Percentiles rank a stretch among this genome's conserved stretches.
These are phyloP conservation scores for Eira barbara DNA, from an alignment of 2,113 vertebrate species.

Conservation along the genomic window DNA sequence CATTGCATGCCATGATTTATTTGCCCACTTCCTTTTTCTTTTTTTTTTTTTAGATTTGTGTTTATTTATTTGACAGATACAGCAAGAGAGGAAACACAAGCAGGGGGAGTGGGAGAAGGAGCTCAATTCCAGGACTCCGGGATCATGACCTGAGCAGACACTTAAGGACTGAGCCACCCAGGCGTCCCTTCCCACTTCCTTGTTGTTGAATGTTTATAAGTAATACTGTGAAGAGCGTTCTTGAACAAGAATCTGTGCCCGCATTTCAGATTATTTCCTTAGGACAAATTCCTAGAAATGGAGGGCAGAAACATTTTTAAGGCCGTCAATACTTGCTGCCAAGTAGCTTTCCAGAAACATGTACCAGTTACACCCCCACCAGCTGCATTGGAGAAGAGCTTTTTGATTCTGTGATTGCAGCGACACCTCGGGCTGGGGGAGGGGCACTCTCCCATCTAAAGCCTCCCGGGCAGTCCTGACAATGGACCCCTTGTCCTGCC, in stretches of 20 bases:
- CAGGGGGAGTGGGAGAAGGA: no score
- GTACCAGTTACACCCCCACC: neutral
- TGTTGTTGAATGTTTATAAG: neutral
- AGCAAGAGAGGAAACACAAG: no score
- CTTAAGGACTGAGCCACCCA: no score
- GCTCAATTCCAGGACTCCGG: no score
- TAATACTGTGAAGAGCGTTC: neutral
- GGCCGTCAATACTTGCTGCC: neutral
- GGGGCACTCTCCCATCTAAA: neutral
- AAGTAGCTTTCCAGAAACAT: slow-evolving; percentile 63
- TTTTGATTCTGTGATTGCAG: slow-evolving; percentile 18
- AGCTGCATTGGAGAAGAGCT: slow-evolving; percentile 46
- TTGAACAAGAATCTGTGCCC: neutral
- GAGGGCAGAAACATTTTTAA: neutral
- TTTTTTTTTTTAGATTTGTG: no score
- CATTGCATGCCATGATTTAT: neutral
- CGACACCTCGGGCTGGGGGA: neutral
- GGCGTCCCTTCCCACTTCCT: neutral
- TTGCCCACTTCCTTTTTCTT: neutral
- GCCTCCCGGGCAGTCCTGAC: neutral
- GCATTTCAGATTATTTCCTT: neutral
- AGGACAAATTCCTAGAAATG: slow-evolving; percentile 55
- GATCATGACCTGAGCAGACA: no score
- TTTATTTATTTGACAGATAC: no score
- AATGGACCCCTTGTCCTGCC: slow-evolving; percentile 46